Conservation (phyloP, 1,140 invertebrate species). For the Drosophila sucinea region DNA sequence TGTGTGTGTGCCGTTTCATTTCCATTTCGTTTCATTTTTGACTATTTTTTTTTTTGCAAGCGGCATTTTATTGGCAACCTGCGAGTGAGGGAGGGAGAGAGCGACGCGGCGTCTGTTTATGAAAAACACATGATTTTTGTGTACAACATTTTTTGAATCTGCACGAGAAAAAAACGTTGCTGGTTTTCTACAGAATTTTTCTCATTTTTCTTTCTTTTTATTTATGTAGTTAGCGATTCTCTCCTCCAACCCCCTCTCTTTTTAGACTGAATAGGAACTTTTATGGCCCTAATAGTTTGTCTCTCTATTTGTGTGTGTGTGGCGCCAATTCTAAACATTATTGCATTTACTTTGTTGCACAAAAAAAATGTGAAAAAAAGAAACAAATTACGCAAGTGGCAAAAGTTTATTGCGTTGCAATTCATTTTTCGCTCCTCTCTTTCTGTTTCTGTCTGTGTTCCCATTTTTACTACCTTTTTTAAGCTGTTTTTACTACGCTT, state of each 20-base stretch:
- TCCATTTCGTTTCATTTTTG: conserved; percentile 51
- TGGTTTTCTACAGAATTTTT: conserved; percentile 8
- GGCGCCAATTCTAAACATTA: conserved; percentile 70
- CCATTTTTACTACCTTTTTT: conserved; percentile 32
- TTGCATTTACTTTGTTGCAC: conserved; percentile 64
- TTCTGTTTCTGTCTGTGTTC: conserved; percentile 1
- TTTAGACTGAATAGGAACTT: conserved; percentile 45
- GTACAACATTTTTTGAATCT: conserved; percentile 43
- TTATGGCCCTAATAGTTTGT: conserved; percentile 41
- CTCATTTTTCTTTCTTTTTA: background rate
- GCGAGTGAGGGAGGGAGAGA: conserved; percentile 32
- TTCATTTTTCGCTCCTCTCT: conserved; percentile 52
- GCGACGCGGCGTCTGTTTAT: conserved; percentile 43
- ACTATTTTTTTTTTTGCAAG: conserved; percentile 61
- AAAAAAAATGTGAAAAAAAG: conserved; percentile 6
- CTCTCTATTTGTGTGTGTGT: conserved; percentile 50
- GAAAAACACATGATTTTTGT: conserved; percentile 76
- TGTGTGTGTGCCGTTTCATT: conserved; percentile 27
- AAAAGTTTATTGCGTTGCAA: conserved; percentile 74
- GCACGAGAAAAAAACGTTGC: background rate
- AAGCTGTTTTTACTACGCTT: conserved; percentile 30
- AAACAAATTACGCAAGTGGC: conserved; percentile 61
- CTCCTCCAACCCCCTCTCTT: background rate
- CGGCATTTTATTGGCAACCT: conserved; percentile 74
- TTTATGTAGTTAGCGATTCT: background rate